A percentile compares a stretch with the other conserved stretches of the same genome.
Evolutionary conservation across 2,888 invertebrate species (phyloP).

Genomic region (Neuroscelio doddi): DNA sequence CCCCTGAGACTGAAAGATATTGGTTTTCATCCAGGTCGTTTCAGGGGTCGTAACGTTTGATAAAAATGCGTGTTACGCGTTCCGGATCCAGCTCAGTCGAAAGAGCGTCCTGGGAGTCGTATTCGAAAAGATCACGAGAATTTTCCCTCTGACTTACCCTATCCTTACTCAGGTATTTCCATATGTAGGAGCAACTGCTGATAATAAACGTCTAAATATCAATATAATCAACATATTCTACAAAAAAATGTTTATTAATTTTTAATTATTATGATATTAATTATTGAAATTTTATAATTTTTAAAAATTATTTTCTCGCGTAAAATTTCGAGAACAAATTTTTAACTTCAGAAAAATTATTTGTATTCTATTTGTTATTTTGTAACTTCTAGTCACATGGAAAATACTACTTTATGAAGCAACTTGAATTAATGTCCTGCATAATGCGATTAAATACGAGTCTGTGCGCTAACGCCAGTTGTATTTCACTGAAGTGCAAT

Average conservation of each 20-base stretch:
- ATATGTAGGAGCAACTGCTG: slow-evolving; percentile 53
- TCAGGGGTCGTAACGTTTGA: slow-evolving; percentile 71
- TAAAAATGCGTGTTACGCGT: slow-evolving; percentile 72
- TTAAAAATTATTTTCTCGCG: slow-evolving; percentile 17
- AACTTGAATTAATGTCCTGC: slow-evolving; percentile 28
- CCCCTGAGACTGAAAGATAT: slow-evolving; percentile 69
- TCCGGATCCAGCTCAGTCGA: slow-evolving; percentile 63
- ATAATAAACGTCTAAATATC: slow-evolving; percentile 33
- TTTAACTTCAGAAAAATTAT: slow-evolving; percentile 23
- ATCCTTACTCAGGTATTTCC: slow-evolving; percentile 54
- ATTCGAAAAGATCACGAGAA: slow-evolving; percentile 70
- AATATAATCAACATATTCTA: too few relatives aligned
- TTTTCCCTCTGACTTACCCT: slow-evolving; percentile 61
- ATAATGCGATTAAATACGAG: slow-evolving; percentile 35
- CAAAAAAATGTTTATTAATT: too few relatives aligned
- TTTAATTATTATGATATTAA: too few relatives aligned
- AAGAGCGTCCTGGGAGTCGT: slow-evolving; percentile 70
- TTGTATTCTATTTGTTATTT: slow-evolving; percentile 28
- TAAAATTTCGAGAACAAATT: too few relatives aligned
- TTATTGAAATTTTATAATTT: too few relatives aligned
- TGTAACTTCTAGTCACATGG: slow-evolving; percentile 28
- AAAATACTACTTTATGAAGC: slow-evolving; percentile 26
- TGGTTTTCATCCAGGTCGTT: slow-evolving; percentile 72
- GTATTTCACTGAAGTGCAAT: slow-evolving; percentile 23
- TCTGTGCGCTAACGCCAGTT: slow-evolving; percentile 22